Percentiles rank a stretch among this genome's conserved stretches.
Conservation (phyloP, 2,888 invertebrate genomes). For the Podotricha telesiphe region DNA sequence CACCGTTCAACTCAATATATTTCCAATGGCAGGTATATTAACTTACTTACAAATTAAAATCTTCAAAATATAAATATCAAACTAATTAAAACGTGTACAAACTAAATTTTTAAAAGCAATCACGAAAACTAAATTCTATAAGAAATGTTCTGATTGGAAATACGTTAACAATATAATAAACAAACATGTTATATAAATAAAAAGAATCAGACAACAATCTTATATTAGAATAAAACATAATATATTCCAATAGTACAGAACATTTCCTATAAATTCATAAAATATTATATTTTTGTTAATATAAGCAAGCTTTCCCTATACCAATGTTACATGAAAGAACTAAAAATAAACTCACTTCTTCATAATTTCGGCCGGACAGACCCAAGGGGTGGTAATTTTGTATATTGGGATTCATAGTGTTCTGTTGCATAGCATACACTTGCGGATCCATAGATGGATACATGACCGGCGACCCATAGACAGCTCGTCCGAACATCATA, state of each 20-base stretch:
- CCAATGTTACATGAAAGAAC: not conserved
- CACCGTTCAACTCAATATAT: not conserved
- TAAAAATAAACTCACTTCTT: conserved; percentile 55
- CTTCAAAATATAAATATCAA: not conserved
- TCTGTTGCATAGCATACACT: conserved; percentile 51
- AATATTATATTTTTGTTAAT: not conserved
- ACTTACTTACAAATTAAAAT: not conserved
- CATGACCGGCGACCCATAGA: conserved; percentile 82
- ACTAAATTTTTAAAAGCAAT: not conserved
- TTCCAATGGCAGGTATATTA: not conserved
- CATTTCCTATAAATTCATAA: not conserved
- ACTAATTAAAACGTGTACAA: conserved; percentile 1
- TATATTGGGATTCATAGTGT: conserved; percentile 43
- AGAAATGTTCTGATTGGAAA: not conserved
- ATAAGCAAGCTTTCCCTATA: not conserved
- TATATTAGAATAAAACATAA: no score
- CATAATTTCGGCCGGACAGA: conserved; percentile 55
- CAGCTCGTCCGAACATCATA: conserved; percentile 80
- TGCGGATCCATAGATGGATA: conserved; percentile 79
- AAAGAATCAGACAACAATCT: not conserved
- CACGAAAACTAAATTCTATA: not conserved
- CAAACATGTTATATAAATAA: not conserved
- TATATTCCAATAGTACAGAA: not conserved
- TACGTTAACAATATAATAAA: not conserved
- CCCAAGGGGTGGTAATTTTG: conserved; percentile 46